A percentile compares a stretch with the other conserved stretches of the same genome.
These are phyloP conservation scores for Ophion ventricosus DNA, from an alignment of 2,888 invertebrate species.

Conservation along the genomic window DNA sequence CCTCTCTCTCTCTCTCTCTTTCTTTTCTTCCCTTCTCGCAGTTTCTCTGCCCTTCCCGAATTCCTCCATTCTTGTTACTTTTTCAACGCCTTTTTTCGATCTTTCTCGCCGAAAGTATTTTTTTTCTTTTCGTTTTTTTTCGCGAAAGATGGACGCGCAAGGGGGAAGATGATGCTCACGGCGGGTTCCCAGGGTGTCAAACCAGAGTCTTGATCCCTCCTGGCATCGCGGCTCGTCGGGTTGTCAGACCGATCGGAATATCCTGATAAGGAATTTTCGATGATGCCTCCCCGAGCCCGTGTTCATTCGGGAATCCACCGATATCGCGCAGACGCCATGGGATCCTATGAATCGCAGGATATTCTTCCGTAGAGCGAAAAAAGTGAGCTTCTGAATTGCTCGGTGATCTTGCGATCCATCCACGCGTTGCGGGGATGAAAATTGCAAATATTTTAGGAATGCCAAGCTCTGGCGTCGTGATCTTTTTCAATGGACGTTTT, in stretches of 20 bases:
- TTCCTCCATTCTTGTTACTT: conserved; percentile 52
- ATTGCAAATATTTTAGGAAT: too few species aligned
- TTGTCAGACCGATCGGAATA: conserved; percentile 72
- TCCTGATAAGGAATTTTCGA: conserved; percentile 58
- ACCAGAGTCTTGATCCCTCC: conserved; percentile 64
- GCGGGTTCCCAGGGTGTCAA: conserved; percentile 69
- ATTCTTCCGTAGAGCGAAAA: neutral
- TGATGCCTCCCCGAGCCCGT: conserved; percentile 40
- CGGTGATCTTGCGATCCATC: neutral
- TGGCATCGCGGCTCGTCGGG: conserved; percentile 71
- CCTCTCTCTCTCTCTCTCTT: neutral
- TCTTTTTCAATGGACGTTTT: too few species aligned
- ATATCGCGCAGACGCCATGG: neutral
- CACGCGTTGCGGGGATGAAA: too few species aligned
- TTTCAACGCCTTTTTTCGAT: conserved; percentile 58
- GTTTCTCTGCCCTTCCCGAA: conserved; percentile 44
- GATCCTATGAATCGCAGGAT: neutral
- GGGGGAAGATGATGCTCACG: conserved; percentile 55
- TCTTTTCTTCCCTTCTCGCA: conserved; percentile 35
- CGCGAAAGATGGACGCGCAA: conserved; percentile 47
- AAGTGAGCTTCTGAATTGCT: neutral
- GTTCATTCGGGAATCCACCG: conserved; percentile 15
- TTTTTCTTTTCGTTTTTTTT: conserved; percentile 30
- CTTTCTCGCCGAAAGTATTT: conserved; percentile 24
- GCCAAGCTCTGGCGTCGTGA: too few species aligned